Evolutionary conservation across 64 coral and sea anemone genomes (phyloP), one percentile per base, ranked within the genome.

Genomic region (Exaiptasia diaphana): DNA sequence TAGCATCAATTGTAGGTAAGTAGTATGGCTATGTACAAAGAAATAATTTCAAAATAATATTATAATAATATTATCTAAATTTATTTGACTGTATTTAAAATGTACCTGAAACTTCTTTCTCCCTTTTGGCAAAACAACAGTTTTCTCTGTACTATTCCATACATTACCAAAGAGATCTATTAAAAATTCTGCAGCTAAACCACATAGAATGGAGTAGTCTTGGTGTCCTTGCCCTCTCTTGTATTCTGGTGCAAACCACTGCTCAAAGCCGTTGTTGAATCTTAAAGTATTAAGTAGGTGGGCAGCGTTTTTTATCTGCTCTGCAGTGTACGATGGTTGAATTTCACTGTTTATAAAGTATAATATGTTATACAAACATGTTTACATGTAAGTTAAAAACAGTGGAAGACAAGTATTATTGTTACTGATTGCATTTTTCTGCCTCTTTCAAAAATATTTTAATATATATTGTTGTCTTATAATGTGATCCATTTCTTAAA

Each of bases 31-130:
- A 31, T 12, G 4, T 4, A 72, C 5, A 28, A 63, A 30, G 15
- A 63, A 2, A 21, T 1, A 33, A 33, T 21, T 10, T 27, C 4
- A n/a, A 24, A 9, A n/a, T 27, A 59, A 59, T 21, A 59, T 6
- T 21, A 8, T 27, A 59, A 26, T 28, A 59, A 25, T 12, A 60
- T 60, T 28, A 60, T n/a, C 32, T 24, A 18, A 28, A 29, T 25
- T 2, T 35, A 69, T 35, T 20, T 17, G n/a, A n/a, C n/a, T n/a
- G n/a, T n/a, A n/a, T n/a, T n/a, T n/a, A n/a, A n/a, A n/a, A n/a
- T 48, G 17, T 42, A 74, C 82, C 82, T 85, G 82, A 21, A 33
- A 33, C 20, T 87, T 87, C 49, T 63, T 76, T 36, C 44, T 77
- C 53, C 83, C 83, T 50, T 64, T 75, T 3, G 82, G 82, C 10